Conservation (phyloP, 2,888 invertebrate genomes). For the Sarcophaga rosellei region DNA sequence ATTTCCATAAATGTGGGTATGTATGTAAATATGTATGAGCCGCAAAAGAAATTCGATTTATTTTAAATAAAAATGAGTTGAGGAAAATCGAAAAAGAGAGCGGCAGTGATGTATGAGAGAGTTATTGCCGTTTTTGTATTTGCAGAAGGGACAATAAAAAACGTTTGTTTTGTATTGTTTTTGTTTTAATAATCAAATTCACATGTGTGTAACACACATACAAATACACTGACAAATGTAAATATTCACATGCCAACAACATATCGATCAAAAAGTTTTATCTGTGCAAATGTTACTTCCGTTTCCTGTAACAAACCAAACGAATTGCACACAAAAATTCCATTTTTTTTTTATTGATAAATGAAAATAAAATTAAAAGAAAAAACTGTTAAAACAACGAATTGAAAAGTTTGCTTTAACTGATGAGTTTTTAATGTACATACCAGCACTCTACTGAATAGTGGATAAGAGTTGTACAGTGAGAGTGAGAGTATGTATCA, state of each 20-base stretch:
- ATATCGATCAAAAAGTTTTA: slow-evolving; percentile 34
- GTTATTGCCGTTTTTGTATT: too few relatives aligned
- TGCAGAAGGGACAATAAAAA: too few relatives aligned
- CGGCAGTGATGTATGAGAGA: too few relatives aligned
- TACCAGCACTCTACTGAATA: neutral
- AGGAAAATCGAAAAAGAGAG: too few relatives aligned
- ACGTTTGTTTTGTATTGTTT: too few relatives aligned
- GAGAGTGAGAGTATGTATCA: too few relatives aligned
- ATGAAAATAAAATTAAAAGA: slow-evolving; percentile 14
- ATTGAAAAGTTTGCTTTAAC: slow-evolving; percentile 17
- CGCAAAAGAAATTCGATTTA: too few relatives aligned
- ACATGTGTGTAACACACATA: too few relatives aligned
- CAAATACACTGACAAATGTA: neutral
- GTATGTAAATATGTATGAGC: too few relatives aligned
- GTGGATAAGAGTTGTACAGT: neutral
- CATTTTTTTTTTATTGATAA: neutral
- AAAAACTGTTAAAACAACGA: neutral
- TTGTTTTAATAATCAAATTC: too few relatives aligned
- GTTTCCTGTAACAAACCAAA: slow-evolving; percentile 43
- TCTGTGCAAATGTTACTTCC: slow-evolving; percentile 31
- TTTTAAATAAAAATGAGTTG: too few relatives aligned
- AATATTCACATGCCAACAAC: neutral
- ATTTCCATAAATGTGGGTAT: too few relatives aligned
- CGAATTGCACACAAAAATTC: slow-evolving; percentile 19
- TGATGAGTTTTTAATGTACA: slow-evolving; percentile 51